Percentiles rank a stretch among this genome's conserved stretches.
Evolutionary conservation across 2,888 invertebrate species (phyloP).

Genomic region (Euspilapteryx auroguttella): DNA sequence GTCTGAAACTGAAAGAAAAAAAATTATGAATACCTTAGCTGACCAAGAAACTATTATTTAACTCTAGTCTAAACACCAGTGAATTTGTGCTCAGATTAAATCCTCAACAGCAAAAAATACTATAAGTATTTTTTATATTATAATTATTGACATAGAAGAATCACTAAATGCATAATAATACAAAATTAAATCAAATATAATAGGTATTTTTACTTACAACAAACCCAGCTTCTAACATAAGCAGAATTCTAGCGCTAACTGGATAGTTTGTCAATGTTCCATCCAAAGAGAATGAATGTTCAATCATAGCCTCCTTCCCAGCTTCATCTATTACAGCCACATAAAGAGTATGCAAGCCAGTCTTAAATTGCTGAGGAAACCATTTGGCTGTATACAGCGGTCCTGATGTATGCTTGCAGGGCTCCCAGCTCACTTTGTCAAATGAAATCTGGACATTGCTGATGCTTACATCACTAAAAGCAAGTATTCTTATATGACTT

Average conservation of each 20-base stretch:
- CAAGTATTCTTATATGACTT: slow-evolving; percentile 79
- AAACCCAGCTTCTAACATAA: slow-evolving; percentile 75
- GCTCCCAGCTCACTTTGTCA: slow-evolving; percentile 65
- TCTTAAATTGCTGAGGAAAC: slow-evolving; percentile 66
- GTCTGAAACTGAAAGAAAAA: slow-evolving; percentile 68
- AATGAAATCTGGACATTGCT: slow-evolving; percentile 68
- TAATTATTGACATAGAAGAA: too few relatives aligned
- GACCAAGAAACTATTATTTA: too few relatives aligned
- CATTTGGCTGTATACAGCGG: slow-evolving; percentile 75
- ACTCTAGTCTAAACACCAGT: too few relatives aligned
- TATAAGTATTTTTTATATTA: too few relatives aligned
- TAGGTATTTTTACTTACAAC: slow-evolving; percentile 67
- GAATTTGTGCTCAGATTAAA: too few relatives aligned
- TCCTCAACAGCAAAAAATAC: too few relatives aligned
- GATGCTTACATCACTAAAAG: slow-evolving; percentile 72
- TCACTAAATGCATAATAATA: too few relatives aligned
- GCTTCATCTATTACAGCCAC: slow-evolving; percentile 61
- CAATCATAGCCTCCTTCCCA: slow-evolving; percentile 53
- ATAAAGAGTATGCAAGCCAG: slow-evolving; percentile 70
- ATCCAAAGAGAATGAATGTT: slow-evolving; percentile 81
- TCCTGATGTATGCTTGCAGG: slow-evolving; percentile 62
- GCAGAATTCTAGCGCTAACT: slow-evolving; percentile 67
- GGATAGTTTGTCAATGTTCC: slow-evolving; percentile 68
- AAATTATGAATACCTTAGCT: too few relatives aligned
- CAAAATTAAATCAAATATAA: slow-evolving; percentile 1